phyloP scores from a whole-genome alignment of 2,113 vertebrate genomes.

The Manacus vitellinus region DNA sequence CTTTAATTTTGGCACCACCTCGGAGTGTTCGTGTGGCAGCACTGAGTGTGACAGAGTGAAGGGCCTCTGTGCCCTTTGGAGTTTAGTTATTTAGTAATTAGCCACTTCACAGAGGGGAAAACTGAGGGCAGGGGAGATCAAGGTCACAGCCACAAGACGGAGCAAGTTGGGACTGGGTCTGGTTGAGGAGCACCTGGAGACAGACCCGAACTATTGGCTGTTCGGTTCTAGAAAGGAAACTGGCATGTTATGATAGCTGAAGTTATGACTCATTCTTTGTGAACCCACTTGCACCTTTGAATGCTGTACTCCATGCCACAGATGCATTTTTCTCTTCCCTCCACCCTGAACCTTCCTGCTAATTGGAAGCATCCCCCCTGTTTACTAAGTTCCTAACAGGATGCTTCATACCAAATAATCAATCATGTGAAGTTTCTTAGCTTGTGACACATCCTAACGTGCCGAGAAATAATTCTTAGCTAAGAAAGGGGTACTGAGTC shows the following conservation, averaged over 20 bases:
- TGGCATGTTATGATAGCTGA: neutral
- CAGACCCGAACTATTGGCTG: neutral
- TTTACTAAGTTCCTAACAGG: conserved; percentile 34
- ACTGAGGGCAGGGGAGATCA: neutral
- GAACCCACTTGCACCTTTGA: neutral
- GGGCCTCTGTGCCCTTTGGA: neutral
- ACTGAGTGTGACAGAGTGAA: neutral
- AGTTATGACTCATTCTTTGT: neutral
- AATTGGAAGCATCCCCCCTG: neutral
- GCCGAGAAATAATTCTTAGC: neutral
- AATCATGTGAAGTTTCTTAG: neutral
- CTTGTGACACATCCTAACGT: conserved; percentile 39
- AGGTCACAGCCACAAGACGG: neutral
- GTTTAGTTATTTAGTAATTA: neutral
- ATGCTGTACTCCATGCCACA: neutral
- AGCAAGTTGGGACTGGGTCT: neutral
- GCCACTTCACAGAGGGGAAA: neutral
- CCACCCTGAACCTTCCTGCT: neutral
- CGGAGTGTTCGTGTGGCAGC: accelerated
- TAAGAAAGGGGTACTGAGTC: conserved; percentile 30
- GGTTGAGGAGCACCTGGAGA: neutral
- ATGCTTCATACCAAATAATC: conserved; percentile 46
- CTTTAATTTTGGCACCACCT: neutral
- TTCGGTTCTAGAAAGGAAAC: neutral
- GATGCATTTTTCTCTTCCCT: neutral